Conservation (phyloP, 2,888 invertebrate genomes). For the Tigriopus californicus region DNA sequence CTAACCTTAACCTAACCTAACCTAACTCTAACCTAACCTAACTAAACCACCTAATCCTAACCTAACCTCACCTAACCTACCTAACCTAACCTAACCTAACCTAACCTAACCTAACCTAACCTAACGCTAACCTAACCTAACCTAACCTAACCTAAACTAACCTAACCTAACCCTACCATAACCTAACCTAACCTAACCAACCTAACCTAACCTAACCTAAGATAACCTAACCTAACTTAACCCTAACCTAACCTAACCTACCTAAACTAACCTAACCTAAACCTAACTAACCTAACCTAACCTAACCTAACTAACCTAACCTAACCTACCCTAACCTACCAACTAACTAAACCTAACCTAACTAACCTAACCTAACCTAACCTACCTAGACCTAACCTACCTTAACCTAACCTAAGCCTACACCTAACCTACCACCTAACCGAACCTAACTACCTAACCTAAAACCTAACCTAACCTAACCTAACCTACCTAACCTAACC, state of each 20-base stretch:
- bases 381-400: conserved; percentile 12
- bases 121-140: background rate
- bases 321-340: background rate
- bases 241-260: background rate
- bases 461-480: conserved; percentile 12
- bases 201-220: conserved; percentile 8
- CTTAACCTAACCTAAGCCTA: conserved; percentile 7
- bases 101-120: background rate
- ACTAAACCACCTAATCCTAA: background rate
- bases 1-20: background rate
- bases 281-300: background rate
- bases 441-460: conserved; percentile 3
- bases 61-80: background rate
- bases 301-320: background rate
- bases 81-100: background rate
- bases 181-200: background rate
- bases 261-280: conserved; percentile 7
- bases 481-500: background rate
- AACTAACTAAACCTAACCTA: conserved; percentile 5
- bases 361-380: conserved; percentile 5
- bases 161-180: conserved; percentile 1
- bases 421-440: conserved; percentile 1
- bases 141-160: background rate
- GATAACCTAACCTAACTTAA: background rate
- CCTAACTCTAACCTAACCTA: conserved; percentile 1